Percentiles rank a stretch among this genome's conserved stretches.
phyloP scores from a whole-genome alignment of 2,797 vertebrate genomes.

The Sebastes goodei region DNA sequence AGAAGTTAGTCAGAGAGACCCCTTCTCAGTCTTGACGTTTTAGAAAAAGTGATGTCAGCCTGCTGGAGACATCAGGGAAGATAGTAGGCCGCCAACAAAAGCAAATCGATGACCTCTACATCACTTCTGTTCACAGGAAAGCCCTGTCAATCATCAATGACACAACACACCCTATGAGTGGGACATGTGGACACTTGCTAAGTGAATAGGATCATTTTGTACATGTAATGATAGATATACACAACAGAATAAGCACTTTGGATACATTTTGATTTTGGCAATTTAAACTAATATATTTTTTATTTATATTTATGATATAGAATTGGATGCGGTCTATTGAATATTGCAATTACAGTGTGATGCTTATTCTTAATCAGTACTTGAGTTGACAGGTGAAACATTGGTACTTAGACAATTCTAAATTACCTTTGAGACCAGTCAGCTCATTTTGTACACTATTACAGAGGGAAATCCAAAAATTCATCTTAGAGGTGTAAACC shows the following conservation, averaged over 20 bases:
- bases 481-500: background rate
- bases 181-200: background rate
- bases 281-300: background rate
- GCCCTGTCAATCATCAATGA: background rate
- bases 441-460: background rate
- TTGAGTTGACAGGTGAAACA: background rate
- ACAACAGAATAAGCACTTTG: background rate
- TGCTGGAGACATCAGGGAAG: background rate
- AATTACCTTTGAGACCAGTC: background rate
- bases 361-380: background rate
- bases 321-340: background rate
- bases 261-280: background rate
- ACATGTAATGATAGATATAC: background rate
- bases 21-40: background rate
- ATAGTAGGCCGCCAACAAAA: background rate
- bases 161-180: background rate
- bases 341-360: background rate
- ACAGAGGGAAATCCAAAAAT: background rate
- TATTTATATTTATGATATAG: background rate
- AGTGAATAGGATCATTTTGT: background rate
- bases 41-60: background rate
- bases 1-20: background rate
- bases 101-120: background rate
- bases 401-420: background rate
- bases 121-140: background rate